A percentile compares a stretch with the other conserved stretches of the same genome.
These are phyloP conservation scores for Hirundichthys speculiger DNA, from an alignment of 2,113 vertebrate species.

Conservation along the genomic window DNA sequence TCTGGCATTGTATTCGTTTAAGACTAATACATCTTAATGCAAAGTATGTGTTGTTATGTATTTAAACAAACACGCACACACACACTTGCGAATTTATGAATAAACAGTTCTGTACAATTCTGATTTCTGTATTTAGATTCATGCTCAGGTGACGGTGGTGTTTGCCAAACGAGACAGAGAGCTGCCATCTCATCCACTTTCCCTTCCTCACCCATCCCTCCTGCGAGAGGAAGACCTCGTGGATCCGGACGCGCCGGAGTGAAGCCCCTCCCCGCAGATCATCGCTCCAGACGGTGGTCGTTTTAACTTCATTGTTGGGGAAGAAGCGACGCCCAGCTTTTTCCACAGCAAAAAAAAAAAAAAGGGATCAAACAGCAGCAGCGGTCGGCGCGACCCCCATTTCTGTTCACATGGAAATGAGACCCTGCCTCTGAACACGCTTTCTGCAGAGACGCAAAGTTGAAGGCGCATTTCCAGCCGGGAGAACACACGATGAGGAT, in stretches of 20 bases:
- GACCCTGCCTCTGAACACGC: slow-evolving; percentile 60
- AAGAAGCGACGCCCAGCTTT: slow-evolving; percentile 68
- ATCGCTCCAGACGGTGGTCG: slow-evolving; percentile 45
- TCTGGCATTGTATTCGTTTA: too few species aligned
- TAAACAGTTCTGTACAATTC: too few species aligned
- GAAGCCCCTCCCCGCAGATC: slow-evolving; percentile 72
- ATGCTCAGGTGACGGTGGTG: too few species aligned
- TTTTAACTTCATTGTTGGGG: slow-evolving; percentile 78
- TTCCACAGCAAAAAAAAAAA: slow-evolving; percentile 15
- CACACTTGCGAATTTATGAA: too few species aligned
- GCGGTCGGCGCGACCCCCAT: slow-evolving; percentile 44
- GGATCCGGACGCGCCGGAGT: slow-evolving; percentile 19
- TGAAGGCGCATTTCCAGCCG: slow-evolving; percentile 59
- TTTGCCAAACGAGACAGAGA: too few species aligned
- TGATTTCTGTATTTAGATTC: too few species aligned
- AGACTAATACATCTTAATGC: too few species aligned
- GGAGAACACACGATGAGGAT: slow-evolving; percentile 30
- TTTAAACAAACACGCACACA: too few species aligned
- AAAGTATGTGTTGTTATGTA: too few species aligned
- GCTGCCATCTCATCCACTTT: not conserved
- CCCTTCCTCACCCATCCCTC: slow-evolving; percentile 16
- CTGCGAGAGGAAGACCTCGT: not conserved
- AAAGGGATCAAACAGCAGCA: slow-evolving; percentile 65
- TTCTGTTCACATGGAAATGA: slow-evolving; percentile 75
- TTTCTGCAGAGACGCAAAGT: slow-evolving; percentile 61